Base-by-base conservation (phyloP, 1,140 invertebrate genomes). In the Ylistrum balloti region DNA sequence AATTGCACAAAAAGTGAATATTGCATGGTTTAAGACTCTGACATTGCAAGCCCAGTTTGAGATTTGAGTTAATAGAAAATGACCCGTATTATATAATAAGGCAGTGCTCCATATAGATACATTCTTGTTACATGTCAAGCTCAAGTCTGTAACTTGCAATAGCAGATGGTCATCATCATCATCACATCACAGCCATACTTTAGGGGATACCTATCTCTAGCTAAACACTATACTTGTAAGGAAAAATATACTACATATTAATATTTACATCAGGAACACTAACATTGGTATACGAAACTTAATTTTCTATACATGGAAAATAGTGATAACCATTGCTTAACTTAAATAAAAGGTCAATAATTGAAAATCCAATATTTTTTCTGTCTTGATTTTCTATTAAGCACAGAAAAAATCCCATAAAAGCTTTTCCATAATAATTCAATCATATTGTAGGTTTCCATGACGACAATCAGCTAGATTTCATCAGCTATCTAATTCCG, bases 1-100 rank as follows among this genome's bases (percentile, higher is more conserved):
- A 74, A 74, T 74, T 74, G 56, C 56, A 74, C 56, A 74, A 74
- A 74, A 74, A 74, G 56, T 74, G 56, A 74, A 74, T 74, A 74
- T 74, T 74, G 56, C 56, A 74, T 74, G 56, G 56, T 74, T 74
- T 74, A 74, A 74, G 56, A 74, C 56, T 74, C 56, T 74, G 56
- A 74, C 56, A 74, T 74, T 74, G 56, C 56, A 74, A 74, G 56
- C 56, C 56, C 56, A 74, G 56, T 74, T 74, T 74, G 56, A 74
- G 56, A 74, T 28, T 74, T 74, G 56, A 74, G n/a, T 74, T 28
- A 74, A 74, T 74, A 74, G 56, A 74, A 74, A 74, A 74, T 74
- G 56, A 74, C 56, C 56, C 56, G 56, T 74, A 74, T 74, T 74
- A 28, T 74, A 74, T 74, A 74, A 74, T 74, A 74, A 74, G 56